Conservation (phyloP, 2,113 vertebrate genomes). For the Poeciliopsis turrubarensis region DNA sequence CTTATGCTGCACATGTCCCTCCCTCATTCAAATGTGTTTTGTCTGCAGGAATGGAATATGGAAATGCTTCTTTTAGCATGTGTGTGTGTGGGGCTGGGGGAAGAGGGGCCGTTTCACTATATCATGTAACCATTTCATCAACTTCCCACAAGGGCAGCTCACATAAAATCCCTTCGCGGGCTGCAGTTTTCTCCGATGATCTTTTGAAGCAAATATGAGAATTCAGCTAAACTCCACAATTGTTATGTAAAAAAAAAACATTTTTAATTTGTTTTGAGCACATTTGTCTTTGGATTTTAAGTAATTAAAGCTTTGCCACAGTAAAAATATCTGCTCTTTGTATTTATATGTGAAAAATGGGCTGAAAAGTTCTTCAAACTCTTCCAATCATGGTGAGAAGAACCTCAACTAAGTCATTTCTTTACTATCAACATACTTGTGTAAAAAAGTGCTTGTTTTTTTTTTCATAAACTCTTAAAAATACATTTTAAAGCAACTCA, state of each 20-base stretch:
- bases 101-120: constrained; percentile 46
- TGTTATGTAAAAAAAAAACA: background rate
- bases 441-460: too few species aligned
- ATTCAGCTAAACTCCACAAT: constrained; percentile 6
- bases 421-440: too few species aligned
- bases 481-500: too few species aligned
- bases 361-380: too few species aligned
- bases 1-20: constrained; percentile 45
- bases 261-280: constrained; percentile 2
- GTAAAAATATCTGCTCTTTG: too few species aligned
- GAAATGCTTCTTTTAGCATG: constrained; percentile 59
- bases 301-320: too few species aligned
- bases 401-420: too few species aligned
- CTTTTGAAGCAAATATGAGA: constrained; percentile 31
- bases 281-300: background rate
- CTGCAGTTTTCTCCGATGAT: constrained; percentile 35
- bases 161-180: constrained; percentile 35
- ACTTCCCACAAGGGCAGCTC: constrained; percentile 36
- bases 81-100: background rate
- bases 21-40: constrained; percentile 65
- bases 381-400: too few species aligned
- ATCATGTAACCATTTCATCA: constrained; percentile 58
- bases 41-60: constrained; percentile 71
- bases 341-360: too few species aligned
- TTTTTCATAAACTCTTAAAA: too few species aligned